Conservation (phyloP, 2,797 vertebrate genomes). For the Phrynocephalus forsythii region DNA sequence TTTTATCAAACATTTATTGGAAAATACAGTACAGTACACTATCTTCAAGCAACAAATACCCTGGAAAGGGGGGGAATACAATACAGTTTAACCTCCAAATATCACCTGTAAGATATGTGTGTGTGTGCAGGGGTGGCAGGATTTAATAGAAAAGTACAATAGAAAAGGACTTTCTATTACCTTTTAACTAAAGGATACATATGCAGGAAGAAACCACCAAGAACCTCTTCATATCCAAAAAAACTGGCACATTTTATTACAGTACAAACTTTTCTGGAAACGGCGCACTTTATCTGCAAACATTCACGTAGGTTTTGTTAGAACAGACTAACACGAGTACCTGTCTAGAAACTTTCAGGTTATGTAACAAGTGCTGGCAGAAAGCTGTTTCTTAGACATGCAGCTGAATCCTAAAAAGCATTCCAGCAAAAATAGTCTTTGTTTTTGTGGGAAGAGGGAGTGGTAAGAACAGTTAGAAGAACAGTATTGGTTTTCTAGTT, state of each 20-base stretch:
- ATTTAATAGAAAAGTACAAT: neutral
- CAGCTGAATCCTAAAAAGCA: neutral
- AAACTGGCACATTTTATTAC: neutral
- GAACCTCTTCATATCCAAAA: neutral
- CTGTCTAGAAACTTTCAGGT: too few relatives aligned
- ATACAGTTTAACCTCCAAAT: slow-evolving; percentile 28
- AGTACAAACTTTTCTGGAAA: neutral
- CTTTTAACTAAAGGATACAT: neutral
- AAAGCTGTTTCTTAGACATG: too few relatives aligned
- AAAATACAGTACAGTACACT: neutral
- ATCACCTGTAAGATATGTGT: neutral
- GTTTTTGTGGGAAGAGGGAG: too few relatives aligned
- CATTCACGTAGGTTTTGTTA: neutral
- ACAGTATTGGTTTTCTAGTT: neutral
- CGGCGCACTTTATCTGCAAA: neutral
- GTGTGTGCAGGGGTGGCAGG: neutral
- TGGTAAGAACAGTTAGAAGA: too few relatives aligned
- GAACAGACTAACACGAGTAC: too few relatives aligned
- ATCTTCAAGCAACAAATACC: slow-evolving; percentile 32
- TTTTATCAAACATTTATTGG: slow-evolving; percentile 27
- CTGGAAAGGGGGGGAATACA: slow-evolving; percentile 38
- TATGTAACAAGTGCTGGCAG: too few relatives aligned
- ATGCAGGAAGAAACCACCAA: neutral
- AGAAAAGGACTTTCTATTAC: neutral
- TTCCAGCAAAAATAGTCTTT: neutral